Evolutionary conservation across 2,797 vertebrate genomes (phyloP), one percentile per base, ranked within the genome.

Genomic region (Microctenopoma steveboyesi): DNA sequence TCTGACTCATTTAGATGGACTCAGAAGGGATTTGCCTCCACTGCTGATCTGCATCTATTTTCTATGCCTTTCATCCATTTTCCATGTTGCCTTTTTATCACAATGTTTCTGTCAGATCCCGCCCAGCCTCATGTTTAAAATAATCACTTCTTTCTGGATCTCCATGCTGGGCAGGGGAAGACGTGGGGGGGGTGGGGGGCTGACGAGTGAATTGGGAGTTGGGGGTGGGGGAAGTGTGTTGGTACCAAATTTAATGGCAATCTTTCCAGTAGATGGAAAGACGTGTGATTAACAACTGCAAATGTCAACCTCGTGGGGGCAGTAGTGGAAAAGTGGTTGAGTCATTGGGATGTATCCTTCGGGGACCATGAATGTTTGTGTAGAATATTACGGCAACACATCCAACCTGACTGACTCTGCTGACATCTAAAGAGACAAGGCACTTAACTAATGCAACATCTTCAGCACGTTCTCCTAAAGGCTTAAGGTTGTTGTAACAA

Each of bases 71-170:
- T 93, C 82, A 90, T 89, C 84, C 86, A 81, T 90, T 89, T 87
- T 91, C 72, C 86, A 37, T 78, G 78, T 81, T 72, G 79, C 64
- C 51, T 84, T 84, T 91, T 88, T 83, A 87, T 89, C 79, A 74
- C 86, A 72, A 72, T 70, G 79, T 79, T 76, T 87, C 78, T 74
- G 90, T 91, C 86, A 86, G 71, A 85, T 89, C 80, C 72, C 37
- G 9, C 79, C 78, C 88, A 82, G 83, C 86, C 84, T 92, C 88
- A 96, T 96, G 96, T 97, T 96, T 95, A 95, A 96, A 96, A 94
- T 95, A 96, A 97, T 97, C 94, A 93, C 95, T 95, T 95, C 94
- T 56, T 89, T 6, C 94, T 94, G 93, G 91, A 94, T 95, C 89
- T 95, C 90, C 92, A 92, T 64, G 53, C 72, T 62, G 70, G 74